Conservation (phyloP, 2,113 vertebrate species). For the Peromyscus maniculatus region DNA sequence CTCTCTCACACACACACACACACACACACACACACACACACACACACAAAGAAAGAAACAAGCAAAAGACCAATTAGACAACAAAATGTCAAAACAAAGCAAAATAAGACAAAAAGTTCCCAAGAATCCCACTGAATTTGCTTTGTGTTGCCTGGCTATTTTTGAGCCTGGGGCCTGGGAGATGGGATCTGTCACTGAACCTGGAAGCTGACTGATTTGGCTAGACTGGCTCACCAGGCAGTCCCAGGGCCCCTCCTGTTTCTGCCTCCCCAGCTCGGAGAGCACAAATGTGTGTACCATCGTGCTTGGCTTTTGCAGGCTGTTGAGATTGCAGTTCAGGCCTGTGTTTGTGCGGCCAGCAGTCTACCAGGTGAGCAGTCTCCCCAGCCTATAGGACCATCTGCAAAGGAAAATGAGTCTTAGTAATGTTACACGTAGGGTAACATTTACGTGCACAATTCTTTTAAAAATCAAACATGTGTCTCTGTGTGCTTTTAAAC, state of each 20-base stretch:
- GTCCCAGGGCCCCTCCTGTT: neutral
- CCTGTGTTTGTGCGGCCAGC: neutral
- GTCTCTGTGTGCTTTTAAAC: neutral
- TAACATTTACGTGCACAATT: neutral
- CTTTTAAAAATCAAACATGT: neutral
- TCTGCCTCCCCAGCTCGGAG: neutral
- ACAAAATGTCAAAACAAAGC: neutral
- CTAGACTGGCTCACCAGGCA: neutral
- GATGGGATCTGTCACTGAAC: too few species aligned
- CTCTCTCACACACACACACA: neutral
- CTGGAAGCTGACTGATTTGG: neutral
- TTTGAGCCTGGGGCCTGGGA: neutral
- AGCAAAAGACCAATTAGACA: neutral
- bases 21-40: neutral
- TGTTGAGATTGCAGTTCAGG: neutral
- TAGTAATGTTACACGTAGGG: too few species aligned
- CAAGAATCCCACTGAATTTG: neutral
- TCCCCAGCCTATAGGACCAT: neutral
- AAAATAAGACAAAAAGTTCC: neutral
- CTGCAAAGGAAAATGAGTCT: neutral
- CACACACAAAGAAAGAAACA: neutral
- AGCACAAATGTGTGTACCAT: neutral
- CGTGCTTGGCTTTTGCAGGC: neutral
- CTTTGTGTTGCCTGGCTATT: neutral
- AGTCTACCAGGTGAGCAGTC: neutral